Conservation (phyloP, 2,113 vertebrate species). For the Xiphophorus couchianus region DNA sequence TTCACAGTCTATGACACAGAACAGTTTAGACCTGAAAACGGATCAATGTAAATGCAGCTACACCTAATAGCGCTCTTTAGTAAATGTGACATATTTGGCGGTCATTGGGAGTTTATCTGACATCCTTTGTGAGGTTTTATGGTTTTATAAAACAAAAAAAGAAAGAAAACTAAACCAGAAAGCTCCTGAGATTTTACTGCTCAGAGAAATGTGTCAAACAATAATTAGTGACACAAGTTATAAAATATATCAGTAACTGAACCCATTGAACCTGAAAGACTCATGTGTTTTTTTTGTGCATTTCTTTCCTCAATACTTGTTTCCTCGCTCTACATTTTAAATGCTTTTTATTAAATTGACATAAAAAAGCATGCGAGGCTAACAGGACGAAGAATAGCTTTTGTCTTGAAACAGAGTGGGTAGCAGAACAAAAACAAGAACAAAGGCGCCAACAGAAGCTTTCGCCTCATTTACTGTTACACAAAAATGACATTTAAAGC, state of each 20-base stretch:
- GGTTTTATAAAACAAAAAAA: neutral
- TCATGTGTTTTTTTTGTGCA: neutral
- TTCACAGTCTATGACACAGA: no score
- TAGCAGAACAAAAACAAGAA: slow-evolving; percentile 15
- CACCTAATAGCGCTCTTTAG: neutral
- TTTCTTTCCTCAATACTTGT: neutral
- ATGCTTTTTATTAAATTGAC: slow-evolving; percentile 13
- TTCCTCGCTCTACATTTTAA: neutral
- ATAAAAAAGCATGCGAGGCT: slow-evolving; percentile 18
- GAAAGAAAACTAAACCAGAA: slow-evolving; percentile 1
- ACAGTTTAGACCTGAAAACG: neutral
- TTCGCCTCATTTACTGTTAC: slow-evolving; percentile 25
- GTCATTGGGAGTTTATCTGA: neutral
- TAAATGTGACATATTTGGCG: neutral
- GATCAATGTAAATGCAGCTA: neutral
- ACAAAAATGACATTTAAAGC: slow-evolving; percentile 45
- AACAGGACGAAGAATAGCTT: slow-evolving; percentile 36
- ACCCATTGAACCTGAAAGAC: neutral
- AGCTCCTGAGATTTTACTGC: neutral
- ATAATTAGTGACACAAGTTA: neutral
- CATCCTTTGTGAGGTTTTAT: neutral
- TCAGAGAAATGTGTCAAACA: neutral
- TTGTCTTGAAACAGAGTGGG: slow-evolving; percentile 28
- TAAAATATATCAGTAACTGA: neutral
- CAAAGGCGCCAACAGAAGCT: slow-evolving; percentile 34